These are phyloP conservation scores for Cataglyphis rosenhaueri DNA, from an alignment of 2,888 invertebrate genomes.

Conservation along the genomic window DNA sequence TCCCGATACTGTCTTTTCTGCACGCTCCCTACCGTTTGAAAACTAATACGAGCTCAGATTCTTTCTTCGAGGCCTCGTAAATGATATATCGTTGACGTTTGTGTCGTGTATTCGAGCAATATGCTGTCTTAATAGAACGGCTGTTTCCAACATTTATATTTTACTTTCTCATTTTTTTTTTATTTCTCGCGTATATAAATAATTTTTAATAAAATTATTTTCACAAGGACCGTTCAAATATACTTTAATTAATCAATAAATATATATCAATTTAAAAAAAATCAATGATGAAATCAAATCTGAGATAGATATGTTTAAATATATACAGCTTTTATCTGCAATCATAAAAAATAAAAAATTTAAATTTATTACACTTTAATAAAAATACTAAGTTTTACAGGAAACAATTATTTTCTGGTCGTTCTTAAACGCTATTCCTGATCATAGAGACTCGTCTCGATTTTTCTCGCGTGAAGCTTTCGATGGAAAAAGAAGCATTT, in stretches of 20 bases:
- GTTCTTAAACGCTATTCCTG: constrained; percentile 56
- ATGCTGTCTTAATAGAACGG: neutral
- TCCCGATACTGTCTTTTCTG: neutral
- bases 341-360: neutral
- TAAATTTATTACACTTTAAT: neutral
- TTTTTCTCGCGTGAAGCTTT: constrained; percentile 42
- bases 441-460: constrained; percentile 50
- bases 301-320: constrained; percentile 24
- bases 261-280: constrained; percentile 42
- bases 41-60: constrained; percentile 16
- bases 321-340: neutral
- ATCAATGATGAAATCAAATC: neutral
- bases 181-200: neutral
- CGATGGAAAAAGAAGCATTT: neutral
- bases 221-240: neutral
- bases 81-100: constrained; percentile 19
- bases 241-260: constrained; percentile 55
- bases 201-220: constrained; percentile 8
- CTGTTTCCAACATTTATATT: neutral
- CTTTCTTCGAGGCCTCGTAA: constrained; percentile 51
- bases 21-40: constrained; percentile 63
- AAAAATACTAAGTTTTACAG: neutral
- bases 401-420: constrained; percentile 13
- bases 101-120: constrained; percentile 23
- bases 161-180: neutral